Evolutionary conservation across 2,797 vertebrate genomes (phyloP).

Genomic region (Gouania willdenowi): DNA sequence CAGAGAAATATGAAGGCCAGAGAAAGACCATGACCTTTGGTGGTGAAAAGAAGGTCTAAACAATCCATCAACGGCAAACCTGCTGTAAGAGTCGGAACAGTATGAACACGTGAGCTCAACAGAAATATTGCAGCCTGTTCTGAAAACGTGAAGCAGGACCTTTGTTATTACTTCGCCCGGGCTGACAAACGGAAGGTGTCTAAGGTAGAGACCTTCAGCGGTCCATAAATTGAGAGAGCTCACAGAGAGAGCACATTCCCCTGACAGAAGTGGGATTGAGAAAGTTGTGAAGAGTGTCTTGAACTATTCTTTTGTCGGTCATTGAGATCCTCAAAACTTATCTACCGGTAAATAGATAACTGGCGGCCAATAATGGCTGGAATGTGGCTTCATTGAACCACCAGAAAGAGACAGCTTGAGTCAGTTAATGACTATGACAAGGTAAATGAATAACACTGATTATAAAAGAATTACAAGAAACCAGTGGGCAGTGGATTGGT

Average conservation of each 20-base stretch:
- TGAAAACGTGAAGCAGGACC: constrained; percentile 36
- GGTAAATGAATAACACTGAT: no score
- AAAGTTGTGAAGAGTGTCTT: constrained; percentile 8
- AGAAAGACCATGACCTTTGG: constrained; percentile 2
- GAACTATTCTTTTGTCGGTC: constrained; percentile 27
- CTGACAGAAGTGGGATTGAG: constrained; percentile 4
- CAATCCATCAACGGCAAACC: constrained; percentile 23
- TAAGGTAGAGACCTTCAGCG: constrained; percentile 29
- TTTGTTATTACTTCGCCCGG: constrained; percentile 36
- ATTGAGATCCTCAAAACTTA: constrained; percentile 17
- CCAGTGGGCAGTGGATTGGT: no score
- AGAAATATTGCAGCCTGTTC: constrained; percentile 19
- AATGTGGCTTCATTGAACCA: constrained; percentile 26
- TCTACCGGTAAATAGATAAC: constrained; percentile 35
- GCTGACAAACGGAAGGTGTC: constrained; percentile 37
- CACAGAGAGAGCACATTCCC: constrained; percentile 5
- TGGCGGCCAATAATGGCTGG: constrained; percentile 29
- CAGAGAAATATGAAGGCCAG: constrained; percentile 1
- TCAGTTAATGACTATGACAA: constrained; percentile 5
- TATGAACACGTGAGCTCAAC: constrained; percentile 8
- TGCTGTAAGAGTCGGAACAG: constrained; percentile 8
- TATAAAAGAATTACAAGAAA: no score
- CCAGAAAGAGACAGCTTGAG: constrained; percentile 3
- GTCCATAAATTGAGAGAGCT: constrained; percentile 20
- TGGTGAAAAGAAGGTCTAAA: constrained; percentile 5